Evolutionary conservation across 2,888 invertebrate genomes (phyloP).

Genomic region (Microctonus brassicae): DNA sequence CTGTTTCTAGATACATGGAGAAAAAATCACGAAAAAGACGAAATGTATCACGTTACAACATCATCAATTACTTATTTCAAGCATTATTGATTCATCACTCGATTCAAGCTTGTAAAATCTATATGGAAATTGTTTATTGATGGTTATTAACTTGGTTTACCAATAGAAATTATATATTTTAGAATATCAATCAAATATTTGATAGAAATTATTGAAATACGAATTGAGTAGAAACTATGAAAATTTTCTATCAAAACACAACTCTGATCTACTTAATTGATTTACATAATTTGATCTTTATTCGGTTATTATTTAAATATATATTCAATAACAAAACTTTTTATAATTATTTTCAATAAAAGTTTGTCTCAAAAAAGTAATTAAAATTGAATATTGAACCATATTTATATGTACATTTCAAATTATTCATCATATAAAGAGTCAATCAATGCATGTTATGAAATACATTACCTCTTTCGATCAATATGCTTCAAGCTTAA

Average conservation of each 20-base stretch:
- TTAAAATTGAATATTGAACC: no score
- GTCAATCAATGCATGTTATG: neutral
- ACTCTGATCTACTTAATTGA: no score
- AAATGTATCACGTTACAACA: conserved; percentile 18
- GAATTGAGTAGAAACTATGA: no score
- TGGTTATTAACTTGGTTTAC: no score
- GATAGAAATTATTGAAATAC: no score
- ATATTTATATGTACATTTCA: no score
- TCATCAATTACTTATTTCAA: conserved; percentile 10
- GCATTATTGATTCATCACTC: neutral
- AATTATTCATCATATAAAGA: neutral
- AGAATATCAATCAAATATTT: no score
- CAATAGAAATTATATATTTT: no score
- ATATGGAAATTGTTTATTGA: no score
- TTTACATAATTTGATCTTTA: no score
- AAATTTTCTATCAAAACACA: no score
- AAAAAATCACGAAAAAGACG: neutral
- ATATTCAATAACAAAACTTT: neutral
- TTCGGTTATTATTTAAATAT: neutral
- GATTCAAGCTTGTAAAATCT: neutral
- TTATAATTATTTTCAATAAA: neutral
- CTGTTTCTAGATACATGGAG: conserved; percentile 1
- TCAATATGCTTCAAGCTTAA: neutral
- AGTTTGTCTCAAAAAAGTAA: no score
- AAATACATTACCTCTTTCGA: neutral